phyloP scores from a whole-genome alignment of 23 tunicate species.

The Styela plicata region DNA sequence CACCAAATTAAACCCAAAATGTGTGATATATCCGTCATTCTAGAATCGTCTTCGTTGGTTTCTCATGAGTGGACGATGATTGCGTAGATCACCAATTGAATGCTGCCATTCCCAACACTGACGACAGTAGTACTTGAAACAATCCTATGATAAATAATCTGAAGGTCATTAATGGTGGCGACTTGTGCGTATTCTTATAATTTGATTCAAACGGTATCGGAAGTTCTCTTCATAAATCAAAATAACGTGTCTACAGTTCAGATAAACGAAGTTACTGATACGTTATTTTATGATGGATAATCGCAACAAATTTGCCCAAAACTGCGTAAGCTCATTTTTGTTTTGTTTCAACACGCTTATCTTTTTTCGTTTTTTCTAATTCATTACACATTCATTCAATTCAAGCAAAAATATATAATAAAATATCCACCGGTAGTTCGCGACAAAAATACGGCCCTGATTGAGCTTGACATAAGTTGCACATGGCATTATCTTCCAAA shows the following conservation, averaged over 20 bases:
- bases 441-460: constrained; percentile 92
- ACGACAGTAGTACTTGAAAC: constrained; percentile 93
- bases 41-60: constrained; percentile 85
- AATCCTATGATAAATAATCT: constrained; percentile 67
- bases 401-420: no score
- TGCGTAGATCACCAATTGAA: constrained; percentile 86
- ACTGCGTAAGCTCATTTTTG: no score
- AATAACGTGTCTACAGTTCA: no score
- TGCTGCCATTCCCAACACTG: constrained; percentile 96
- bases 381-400: no score
- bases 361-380: no score
- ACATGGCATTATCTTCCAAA: constrained; percentile 79
- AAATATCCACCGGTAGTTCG: constrained; percentile 91
- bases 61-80: constrained; percentile 89
- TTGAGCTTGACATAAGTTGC: constrained; percentile 80
- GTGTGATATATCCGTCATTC: background rate
- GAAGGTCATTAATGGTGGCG: background rate
- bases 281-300: no score
- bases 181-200: no score
- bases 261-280: no score
- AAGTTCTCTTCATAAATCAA: no score
- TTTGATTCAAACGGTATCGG: no score
- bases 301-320: no score
- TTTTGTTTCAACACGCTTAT: no score
- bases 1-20: constrained; percentile 24